These are phyloP conservation scores for Conomelus anceps DNA, from an alignment of 2,888 invertebrate species.

Conservation along the genomic window DNA sequence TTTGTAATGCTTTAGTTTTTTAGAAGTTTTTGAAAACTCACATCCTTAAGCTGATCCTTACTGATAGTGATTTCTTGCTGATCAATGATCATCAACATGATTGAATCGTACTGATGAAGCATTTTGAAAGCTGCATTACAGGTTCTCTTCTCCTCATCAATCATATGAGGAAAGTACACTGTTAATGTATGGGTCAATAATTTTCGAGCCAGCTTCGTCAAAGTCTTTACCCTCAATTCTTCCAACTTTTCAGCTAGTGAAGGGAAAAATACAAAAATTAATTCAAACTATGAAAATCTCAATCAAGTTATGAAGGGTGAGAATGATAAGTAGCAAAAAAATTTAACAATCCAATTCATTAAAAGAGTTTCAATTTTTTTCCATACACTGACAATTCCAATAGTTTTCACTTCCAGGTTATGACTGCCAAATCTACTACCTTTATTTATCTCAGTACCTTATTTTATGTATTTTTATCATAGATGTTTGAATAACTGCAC, in stretches of 20 bases:
- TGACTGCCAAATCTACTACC: too few species aligned
- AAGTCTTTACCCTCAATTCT: conserved; percentile 28
- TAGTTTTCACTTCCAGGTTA: too few species aligned
- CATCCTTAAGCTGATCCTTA: conserved; percentile 35
- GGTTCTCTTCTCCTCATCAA: conserved; percentile 29
- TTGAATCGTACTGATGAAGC: conserved; percentile 40
- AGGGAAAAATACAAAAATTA: background rate
- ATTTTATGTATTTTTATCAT: too few species aligned
- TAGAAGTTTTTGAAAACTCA: conserved; percentile 16
- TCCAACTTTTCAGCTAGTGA: conserved; percentile 32
- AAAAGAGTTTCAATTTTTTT: too few species aligned
- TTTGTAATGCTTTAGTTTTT: too few species aligned
- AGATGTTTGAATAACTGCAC: too few species aligned
- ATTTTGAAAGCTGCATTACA: conserved; percentile 33
- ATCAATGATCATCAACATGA: conserved; percentile 49
- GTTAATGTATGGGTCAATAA: conserved; percentile 32
- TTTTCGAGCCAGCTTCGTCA: conserved; percentile 31
- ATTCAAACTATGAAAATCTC: background rate
- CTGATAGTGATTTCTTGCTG: conserved; percentile 42
- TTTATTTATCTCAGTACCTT: too few species aligned
- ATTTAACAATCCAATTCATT: background rate
- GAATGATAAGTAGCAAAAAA: too few species aligned
- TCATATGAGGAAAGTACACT: conserved; percentile 35
- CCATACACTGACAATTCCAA: too few species aligned
- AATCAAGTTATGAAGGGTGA: too few species aligned